These are phyloP conservation scores for Jordanella pulchra DNA, from an alignment of 2,797 vertebrate genomes.

Conservation along the genomic window DNA sequence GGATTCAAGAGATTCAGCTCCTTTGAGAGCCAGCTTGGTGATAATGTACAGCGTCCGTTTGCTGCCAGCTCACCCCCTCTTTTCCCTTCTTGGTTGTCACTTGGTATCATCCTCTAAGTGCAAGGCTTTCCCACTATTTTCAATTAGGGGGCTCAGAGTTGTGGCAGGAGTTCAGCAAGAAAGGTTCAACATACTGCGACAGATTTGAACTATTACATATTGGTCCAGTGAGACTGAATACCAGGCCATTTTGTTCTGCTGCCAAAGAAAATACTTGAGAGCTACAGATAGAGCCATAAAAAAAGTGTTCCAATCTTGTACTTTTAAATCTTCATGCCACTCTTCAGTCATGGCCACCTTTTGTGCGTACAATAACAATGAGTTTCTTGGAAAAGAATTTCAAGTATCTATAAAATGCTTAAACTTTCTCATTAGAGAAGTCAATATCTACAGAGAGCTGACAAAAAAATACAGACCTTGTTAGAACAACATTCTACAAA, in stretches of 20 bases:
- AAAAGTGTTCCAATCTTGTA: slow-evolving; percentile 9
- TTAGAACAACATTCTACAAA: not conserved
- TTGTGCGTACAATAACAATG: slow-evolving; percentile 15
- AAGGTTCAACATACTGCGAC: slow-evolving; percentile 31
- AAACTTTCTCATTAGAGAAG: slow-evolving; percentile 1
- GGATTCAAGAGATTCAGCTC: slow-evolving; percentile 48
- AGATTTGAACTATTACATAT: slow-evolving; percentile 38
- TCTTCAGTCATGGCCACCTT: slow-evolving; percentile 45
- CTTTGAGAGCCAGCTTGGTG: slow-evolving; percentile 30
- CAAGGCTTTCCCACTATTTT: slow-evolving; percentile 55
- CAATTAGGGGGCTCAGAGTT: slow-evolving; percentile 64
- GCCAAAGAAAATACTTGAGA: slow-evolving; percentile 38
- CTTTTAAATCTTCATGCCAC: slow-evolving; percentile 12
- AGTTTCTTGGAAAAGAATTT: slow-evolving; percentile 27
- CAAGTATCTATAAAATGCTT: slow-evolving; percentile 6
- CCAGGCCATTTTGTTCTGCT: slow-evolving; percentile 39
- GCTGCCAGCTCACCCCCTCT: slow-evolving; percentile 19
- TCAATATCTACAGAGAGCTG: not conserved
- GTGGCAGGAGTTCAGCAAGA: slow-evolving; percentile 35
- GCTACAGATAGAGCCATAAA: slow-evolving; percentile 22
- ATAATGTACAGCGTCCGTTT: slow-evolving; percentile 57
- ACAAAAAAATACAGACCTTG: slow-evolving; percentile 2
- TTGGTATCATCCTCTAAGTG: slow-evolving; percentile 43
- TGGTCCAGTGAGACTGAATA: slow-evolving; percentile 40
- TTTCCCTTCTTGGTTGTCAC: slow-evolving; percentile 35